Evolutionary conservation across 2,797 vertebrate species (phyloP).

Genomic region (Hippoglossus hippoglossus): DNA sequence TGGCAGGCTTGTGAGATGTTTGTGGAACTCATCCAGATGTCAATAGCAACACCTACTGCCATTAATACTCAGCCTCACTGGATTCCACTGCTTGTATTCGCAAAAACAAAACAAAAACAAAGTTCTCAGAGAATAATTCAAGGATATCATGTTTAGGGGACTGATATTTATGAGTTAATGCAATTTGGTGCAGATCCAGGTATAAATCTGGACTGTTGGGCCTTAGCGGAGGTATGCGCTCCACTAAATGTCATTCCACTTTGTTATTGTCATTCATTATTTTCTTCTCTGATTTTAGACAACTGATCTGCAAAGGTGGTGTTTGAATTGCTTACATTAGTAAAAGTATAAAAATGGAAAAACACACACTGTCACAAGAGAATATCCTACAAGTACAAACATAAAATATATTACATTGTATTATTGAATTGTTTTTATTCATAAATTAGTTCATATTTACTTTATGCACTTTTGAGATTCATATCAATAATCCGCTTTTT

Average conservation of each 20-base stretch:
- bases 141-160: no score
- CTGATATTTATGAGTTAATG: no score
- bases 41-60: conserved; percentile 51
- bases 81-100: conserved; percentile 1
- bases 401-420: no score
- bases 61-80: conserved; percentile 49
- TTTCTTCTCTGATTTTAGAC: not conserved
- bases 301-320: not conserved
- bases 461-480: not conserved
- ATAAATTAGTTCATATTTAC: not conserved
- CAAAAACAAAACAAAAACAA: conserved; percentile 23
- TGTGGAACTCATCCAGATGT: conserved; percentile 73
- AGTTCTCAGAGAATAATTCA: no score
- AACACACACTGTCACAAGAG: no score
- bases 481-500: not conserved
- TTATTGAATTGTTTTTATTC: not conserved
- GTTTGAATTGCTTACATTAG: not conserved
- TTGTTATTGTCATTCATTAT: not conserved
- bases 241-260: no score
- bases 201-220: no score
- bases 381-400: no score
- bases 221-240: no score
- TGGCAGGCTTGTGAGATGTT: conserved; percentile 57
- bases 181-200: no score
- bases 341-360: not conserved